These are phyloP conservation scores for Syncerus caffer DNA, from an alignment of 2,797 vertebrate genomes.

Conservation along the genomic window DNA sequence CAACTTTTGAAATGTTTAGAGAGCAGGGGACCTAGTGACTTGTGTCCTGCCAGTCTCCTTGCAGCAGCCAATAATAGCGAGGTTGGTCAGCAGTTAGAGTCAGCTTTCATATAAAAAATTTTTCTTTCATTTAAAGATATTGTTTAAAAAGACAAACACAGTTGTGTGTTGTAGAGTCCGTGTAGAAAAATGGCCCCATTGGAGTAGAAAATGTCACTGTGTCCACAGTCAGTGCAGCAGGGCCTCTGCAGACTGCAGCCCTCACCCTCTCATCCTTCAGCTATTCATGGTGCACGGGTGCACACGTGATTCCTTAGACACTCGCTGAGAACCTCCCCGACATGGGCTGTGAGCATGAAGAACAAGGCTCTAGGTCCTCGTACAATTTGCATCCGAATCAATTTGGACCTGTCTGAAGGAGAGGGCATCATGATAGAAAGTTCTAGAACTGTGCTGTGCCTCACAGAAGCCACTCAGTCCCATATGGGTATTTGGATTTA, in stretches of 20 bases:
- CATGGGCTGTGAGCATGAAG: neutral
- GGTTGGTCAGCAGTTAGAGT: neutral
- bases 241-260: neutral
- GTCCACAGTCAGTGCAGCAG: fast-evolving
- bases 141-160: neutral
- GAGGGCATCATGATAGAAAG: neutral
- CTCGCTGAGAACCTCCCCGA: neutral
- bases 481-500: neutral
- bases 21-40: neutral
- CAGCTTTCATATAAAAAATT: neutral
- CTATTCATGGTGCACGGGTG: fast-evolving
- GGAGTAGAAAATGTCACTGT: neutral
- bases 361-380: neutral
- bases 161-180: neutral
- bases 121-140: neutral
- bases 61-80: neutral
- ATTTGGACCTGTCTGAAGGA: neutral
- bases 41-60: neutral
- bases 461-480: neutral
- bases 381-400: neutral
- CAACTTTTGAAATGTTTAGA: slow-evolving; percentile 28
- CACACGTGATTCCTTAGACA: neutral
- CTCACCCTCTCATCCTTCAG: neutral
- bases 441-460: neutral
- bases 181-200: neutral